These are phyloP conservation scores for Leptinotarsa texana DNA, from an alignment of 1,140 invertebrate genomes.

Conservation along the genomic window DNA sequence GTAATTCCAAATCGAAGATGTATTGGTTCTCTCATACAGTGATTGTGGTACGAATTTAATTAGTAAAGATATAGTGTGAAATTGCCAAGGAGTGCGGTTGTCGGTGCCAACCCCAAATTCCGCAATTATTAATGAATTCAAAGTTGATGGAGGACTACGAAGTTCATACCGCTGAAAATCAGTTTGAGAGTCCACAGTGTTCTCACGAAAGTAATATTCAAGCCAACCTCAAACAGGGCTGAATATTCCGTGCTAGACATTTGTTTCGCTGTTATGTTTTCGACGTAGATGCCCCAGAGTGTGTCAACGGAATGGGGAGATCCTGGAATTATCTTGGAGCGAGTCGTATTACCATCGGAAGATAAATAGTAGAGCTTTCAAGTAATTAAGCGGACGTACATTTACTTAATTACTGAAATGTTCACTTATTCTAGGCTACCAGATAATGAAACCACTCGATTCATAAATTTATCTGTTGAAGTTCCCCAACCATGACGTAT, in stretches of 20 bases:
- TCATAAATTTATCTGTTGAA: background rate
- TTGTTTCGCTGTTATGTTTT: too few species aligned
- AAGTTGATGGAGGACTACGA: background rate
- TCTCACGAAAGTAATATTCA: background rate
- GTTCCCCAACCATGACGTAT: background rate
- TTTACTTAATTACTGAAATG: slow-evolving; percentile 1
- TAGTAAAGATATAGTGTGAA: background rate
- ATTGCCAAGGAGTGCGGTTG: background rate
- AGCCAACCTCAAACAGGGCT: background rate
- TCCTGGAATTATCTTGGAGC: background rate
- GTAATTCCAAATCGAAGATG: too few species aligned
- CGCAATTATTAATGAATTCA: background rate
- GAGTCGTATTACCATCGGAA: background rate
- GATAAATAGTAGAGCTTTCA: slow-evolving; percentile 3
- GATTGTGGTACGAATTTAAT: background rate
- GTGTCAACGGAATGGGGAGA: background rate
- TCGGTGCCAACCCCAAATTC: background rate
- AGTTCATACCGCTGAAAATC: background rate
- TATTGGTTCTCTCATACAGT: background rate
- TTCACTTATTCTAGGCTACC: background rate
- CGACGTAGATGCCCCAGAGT: background rate
- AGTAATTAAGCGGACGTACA: background rate
- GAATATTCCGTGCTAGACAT: background rate
- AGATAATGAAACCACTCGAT: background rate
- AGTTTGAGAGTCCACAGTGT: background rate